phyloP scores from a whole-genome alignment of 2,113 vertebrate species.

The Dicentrarchus labrax region DNA sequence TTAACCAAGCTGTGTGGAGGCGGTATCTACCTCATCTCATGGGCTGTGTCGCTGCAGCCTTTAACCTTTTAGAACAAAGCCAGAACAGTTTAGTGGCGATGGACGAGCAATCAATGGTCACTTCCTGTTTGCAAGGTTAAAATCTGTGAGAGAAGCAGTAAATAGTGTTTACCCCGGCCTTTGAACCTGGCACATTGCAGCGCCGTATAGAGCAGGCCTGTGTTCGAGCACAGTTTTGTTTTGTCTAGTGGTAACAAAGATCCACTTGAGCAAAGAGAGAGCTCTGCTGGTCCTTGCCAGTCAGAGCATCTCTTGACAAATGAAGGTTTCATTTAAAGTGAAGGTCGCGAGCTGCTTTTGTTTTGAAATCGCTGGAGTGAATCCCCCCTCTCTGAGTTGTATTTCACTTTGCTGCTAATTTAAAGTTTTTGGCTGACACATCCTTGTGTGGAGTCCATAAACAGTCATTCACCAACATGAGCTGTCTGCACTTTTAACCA shows the following conservation, averaged over 20 bases:
- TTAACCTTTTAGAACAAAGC: slow-evolving; percentile 16
- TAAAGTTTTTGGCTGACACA: slow-evolving; percentile 49
- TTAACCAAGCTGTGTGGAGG: background rate
- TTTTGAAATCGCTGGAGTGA: slow-evolving; percentile 58
- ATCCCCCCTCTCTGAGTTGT: slow-evolving; percentile 13
- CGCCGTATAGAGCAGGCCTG: background rate
- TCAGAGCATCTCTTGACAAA: slow-evolving; percentile 62
- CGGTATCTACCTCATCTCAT: background rate
- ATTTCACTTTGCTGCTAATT: slow-evolving; percentile 54
- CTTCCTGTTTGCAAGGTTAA: slow-evolving; percentile 25
- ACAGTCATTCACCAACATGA: slow-evolving; percentile 39
- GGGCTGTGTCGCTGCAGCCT: background rate
- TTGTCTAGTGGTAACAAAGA: background rate
- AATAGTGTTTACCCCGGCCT: background rate
- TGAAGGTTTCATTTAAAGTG: slow-evolving; percentile 54
- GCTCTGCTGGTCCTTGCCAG: slow-evolving; percentile 7
- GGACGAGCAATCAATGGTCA: background rate
- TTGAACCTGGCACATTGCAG: slow-evolving; percentile 5
- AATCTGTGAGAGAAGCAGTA: background rate
- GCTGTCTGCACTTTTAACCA: background rate
- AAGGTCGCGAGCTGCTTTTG: slow-evolving; percentile 58
- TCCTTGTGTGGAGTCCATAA: slow-evolving; percentile 43
- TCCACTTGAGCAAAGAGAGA: slow-evolving; percentile 31
- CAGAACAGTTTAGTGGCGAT: background rate
- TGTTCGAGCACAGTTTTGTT: background rate